Conservation (phyloP, 2,113 vertebrate genomes). For the Rhineura floridana region DNA sequence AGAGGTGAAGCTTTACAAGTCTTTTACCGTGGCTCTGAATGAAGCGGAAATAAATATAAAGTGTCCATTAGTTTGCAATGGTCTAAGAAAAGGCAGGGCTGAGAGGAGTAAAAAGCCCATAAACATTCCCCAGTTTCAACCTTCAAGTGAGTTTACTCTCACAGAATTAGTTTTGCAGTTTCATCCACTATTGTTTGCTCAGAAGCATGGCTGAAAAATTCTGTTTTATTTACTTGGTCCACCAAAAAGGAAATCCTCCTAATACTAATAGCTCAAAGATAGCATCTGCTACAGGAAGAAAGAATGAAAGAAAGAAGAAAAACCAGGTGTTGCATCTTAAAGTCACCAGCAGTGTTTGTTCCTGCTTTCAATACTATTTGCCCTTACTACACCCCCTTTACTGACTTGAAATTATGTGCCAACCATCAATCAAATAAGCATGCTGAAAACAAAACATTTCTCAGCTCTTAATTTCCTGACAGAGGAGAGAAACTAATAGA, state of each 20-base stretch:
- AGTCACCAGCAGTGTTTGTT: not conserved
- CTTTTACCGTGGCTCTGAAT: constrained; percentile 32
- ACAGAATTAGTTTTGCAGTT: constrained; percentile 37
- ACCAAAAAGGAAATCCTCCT: not conserved
- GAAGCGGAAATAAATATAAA: constrained; percentile 49
- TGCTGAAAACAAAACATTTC: not conserved
- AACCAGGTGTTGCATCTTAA: not conserved
- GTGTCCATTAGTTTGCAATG: constrained; percentile 42
- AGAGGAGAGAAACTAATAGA: constrained; percentile 12
- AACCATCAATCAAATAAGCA: not conserved
- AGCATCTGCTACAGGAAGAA: not conserved
- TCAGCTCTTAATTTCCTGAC: not conserved
- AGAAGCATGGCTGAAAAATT: constrained; percentile 8
- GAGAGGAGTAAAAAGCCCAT: constrained; percentile 40
- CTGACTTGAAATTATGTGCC: constrained; percentile 18
- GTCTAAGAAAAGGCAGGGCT: constrained; percentile 57
- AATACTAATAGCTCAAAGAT: not conserved
- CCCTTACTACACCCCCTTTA: not conserved
- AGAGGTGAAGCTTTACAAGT: constrained; percentile 23
- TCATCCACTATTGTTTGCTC: constrained; percentile 38
- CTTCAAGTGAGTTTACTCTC: constrained; percentile 44
- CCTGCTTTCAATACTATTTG: not conserved
- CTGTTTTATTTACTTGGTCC: constrained; percentile 6
- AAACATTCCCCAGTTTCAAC: constrained; percentile 40
- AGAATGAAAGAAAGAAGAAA: not conserved